phyloP scores from a whole-genome alignment of 2,888 invertebrate genomes.

The Neoascia interrupta region DNA sequence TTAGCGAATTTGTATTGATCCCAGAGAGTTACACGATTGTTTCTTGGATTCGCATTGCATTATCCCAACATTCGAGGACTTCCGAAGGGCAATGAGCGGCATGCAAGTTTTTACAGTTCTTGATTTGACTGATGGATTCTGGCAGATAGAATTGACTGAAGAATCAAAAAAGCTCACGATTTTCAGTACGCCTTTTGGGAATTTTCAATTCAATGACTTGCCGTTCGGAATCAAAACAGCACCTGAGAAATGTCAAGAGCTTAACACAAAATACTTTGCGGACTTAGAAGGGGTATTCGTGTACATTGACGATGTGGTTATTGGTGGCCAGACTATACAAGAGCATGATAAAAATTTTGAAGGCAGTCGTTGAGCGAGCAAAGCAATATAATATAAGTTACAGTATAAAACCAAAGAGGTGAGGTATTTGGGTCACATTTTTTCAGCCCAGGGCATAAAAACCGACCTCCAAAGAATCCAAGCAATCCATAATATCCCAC shows the following conservation, averaged over 20 bases:
- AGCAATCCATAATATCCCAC: neutral
- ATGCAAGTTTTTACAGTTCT: slow-evolving; percentile 7
- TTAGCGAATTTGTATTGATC: too few relatives aligned
- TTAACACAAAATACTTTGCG: slow-evolving; percentile 1
- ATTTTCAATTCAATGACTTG: slow-evolving; percentile 6
- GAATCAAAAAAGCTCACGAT: slow-evolving; percentile 2
- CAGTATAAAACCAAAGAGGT: neutral
- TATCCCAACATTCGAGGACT: too few relatives aligned
- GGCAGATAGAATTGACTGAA: slow-evolving; percentile 7
- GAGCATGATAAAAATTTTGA: neutral
- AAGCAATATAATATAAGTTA: neutral
- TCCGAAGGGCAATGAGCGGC: too few relatives aligned
- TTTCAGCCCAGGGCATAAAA: neutral
- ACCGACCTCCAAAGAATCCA: neutral
- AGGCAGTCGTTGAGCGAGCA: too few relatives aligned
- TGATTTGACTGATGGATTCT: neutral
- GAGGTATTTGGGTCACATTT: neutral
- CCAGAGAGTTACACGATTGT: too few relatives aligned
- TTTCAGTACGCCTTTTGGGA: slow-evolving; percentile 3
- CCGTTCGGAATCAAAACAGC: slow-evolving; percentile 3
- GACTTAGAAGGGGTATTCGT: neutral
- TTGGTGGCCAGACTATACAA: neutral
- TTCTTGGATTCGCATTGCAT: too few relatives aligned
- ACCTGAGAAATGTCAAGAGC: neutral
- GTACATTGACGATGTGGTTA: neutral